Evolutionary conservation across 2,113 vertebrate species (phyloP), one percentile per base, ranked within the genome.

Genomic region (Riparia riparia): DNA sequence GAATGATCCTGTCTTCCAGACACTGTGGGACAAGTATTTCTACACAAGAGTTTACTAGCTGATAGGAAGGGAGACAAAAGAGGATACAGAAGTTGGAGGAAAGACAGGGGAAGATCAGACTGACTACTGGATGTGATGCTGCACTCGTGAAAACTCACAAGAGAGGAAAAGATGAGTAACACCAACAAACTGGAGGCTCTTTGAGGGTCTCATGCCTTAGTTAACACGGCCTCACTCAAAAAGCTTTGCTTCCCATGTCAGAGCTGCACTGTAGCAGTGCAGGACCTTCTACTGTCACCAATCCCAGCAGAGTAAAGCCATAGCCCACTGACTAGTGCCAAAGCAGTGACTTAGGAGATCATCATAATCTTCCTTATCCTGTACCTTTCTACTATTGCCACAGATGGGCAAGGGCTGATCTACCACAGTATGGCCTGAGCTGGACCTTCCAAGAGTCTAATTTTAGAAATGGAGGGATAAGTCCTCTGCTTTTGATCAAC

Each of bases 401-500:
- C 90, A 96, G 94, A 95, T 87, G 92, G 88, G 29, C 82, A 79
- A 76, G 61, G 25, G 69, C 82, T 88, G 92, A 96, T 89, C 86
- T 79, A 95, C 57, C 16, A 68, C 58, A 34, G 68, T 19, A 76
- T 18, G 51, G 72, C 72, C 86, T 89, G 72, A 93, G 34, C 47
- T 86, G 63, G 63, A 97, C 82, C 90, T 95, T 93, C 90, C 83
- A 82, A 4, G 28, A 64, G 44, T 61, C 93, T 96, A 93, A 96
- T 93, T 96, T 96, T 96, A 93, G 94, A 74, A 17, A 78, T 1
- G 0, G 34, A 68, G 31, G 65, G 39, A 42, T 21, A 96, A 95
- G 89, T 61, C 82, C 54, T 47, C 50, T 2, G 3, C 70, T 66
- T 76, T 81, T 41, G 12, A 41, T 5, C 85, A 82, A 68, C 28